Evolutionary conservation across 2,888 invertebrate genomes (phyloP).

Genomic region (Lypha dubia): DNA sequence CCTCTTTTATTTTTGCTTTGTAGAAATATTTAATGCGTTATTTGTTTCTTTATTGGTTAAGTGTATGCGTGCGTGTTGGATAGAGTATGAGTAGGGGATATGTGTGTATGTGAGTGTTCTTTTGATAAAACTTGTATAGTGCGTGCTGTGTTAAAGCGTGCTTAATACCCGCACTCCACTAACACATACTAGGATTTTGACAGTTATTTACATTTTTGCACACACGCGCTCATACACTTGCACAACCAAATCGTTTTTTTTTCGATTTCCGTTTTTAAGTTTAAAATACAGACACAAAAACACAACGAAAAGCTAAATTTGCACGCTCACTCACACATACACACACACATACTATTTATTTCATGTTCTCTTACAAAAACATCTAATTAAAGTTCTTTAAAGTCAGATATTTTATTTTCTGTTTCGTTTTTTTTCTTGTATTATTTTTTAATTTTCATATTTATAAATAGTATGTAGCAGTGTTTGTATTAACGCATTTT

Average conservation of each 20-base stretch:
- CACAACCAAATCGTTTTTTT: constrained; percentile 45
- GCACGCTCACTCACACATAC: background rate
- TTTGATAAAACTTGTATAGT: constrained; percentile 34
- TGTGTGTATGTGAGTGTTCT: constrained; percentile 39
- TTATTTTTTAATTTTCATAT: constrained; percentile 33
- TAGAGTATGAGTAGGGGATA: background rate
- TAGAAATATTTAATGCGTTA: constrained; percentile 1
- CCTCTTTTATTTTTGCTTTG: constrained; percentile 7
- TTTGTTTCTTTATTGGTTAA: constrained; percentile 28
- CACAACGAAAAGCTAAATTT: constrained; percentile 24
- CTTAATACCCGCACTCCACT: constrained; percentile 25
- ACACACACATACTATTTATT: constrained; percentile 11
- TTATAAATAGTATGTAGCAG: constrained; percentile 24
- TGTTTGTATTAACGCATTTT: constrained; percentile 54
- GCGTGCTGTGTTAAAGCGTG: constrained; percentile 67
- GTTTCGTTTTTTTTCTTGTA: background rate
- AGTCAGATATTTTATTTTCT: constrained; percentile 42
- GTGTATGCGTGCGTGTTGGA: constrained; percentile 31
- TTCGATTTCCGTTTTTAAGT: constrained; percentile 64
- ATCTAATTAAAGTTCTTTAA: constrained; percentile 16
- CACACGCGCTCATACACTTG: constrained; percentile 4
- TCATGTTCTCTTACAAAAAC: background rate
- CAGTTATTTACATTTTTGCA: constrained; percentile 13
- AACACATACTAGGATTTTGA: constrained; percentile 14
- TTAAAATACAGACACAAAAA: constrained; percentile 50